Evolutionary conservation across 2,797 vertebrate genomes (phyloP).

Genomic region (Tamandua tetradactyla): DNA sequence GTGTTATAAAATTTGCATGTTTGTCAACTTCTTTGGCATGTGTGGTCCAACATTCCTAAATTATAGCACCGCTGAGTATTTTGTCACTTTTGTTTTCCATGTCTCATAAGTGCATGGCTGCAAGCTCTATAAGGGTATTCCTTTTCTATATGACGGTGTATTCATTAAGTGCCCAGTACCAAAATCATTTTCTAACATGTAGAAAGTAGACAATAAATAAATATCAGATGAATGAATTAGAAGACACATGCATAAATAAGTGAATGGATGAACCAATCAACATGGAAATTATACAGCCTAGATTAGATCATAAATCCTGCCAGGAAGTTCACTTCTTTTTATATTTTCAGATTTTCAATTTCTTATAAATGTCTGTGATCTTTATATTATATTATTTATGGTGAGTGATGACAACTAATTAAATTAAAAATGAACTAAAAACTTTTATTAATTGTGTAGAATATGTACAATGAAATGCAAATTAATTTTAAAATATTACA

Average conservation of each 20-base stretch:
- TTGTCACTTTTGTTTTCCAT: neutral
- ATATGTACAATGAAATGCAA: neutral
- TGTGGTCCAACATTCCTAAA: neutral
- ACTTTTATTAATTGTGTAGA: neutral
- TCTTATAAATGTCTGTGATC: neutral
- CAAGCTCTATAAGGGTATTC: neutral
- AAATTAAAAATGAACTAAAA: neutral
- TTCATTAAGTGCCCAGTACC: neutral
- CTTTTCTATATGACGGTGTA: neutral
- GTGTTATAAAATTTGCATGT: neutral
- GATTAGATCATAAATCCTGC: neutral
- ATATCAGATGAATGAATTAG: neutral
- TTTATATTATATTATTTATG: neutral
- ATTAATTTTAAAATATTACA: constrained; percentile 5
- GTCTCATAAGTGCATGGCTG: neutral
- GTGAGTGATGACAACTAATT: neutral
- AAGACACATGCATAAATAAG: neutral
- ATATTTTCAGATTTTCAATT: neutral
- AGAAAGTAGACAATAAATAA: neutral
- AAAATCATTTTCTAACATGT: neutral
- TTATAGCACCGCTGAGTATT: neutral
- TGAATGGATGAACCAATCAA: neutral
- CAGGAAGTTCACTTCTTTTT: neutral
- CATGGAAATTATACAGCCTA: neutral
- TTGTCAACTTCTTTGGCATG: neutral